Evolutionary conservation across 2,888 invertebrate genomes (phyloP), one percentile per base, ranked within the genome.

Genomic region (Amphipyra berbera): DNA sequence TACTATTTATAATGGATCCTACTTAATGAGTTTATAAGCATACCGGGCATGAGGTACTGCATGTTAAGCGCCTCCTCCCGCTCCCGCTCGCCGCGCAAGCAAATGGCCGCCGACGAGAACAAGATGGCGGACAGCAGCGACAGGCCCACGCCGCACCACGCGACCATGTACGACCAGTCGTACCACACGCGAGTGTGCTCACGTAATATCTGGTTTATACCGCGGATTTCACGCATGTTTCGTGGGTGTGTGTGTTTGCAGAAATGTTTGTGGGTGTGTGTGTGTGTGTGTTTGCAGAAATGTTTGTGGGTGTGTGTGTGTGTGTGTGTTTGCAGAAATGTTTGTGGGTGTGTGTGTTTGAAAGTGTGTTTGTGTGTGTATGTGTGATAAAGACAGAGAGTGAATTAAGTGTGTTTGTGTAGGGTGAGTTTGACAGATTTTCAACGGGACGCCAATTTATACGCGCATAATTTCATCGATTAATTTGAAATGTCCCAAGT

Each of bases 11-110:
- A 46, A 49, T 38, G 50, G 40, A 33, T 45, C 33, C 15, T 61
- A 37, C 49, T 40, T 52, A 77, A 76, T 78, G 71, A 44, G 40
- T 73, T 61, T 61, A 15, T 72, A 84, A 86, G 87, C 88, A 81
- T 97, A 98, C 98, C 98, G 95, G 98, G 98, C 98, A 98, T 98
- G 95, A 98, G 96, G 95, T 98, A 98, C 96, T 98, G 98, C 97
- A 98, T 98, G 96, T 98, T 98, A 96, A 98, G 97, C 94, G 98
- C 98, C 95, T 98, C 98, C 94, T 98, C 98, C 92, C 97, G 96
- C 95, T 98, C 98, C 89, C 98, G 96, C 95, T 98, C 98, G 93
- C 97, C 98, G 92, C 98, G 96, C 93, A 98, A 97, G 95, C 98
- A 98, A 95, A 98, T 97, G 90, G 98, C 98, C 87, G 98, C 98